Base-by-base conservation (phyloP, 1,140 invertebrate genomes). In the Drosophila nikananu region DNA sequence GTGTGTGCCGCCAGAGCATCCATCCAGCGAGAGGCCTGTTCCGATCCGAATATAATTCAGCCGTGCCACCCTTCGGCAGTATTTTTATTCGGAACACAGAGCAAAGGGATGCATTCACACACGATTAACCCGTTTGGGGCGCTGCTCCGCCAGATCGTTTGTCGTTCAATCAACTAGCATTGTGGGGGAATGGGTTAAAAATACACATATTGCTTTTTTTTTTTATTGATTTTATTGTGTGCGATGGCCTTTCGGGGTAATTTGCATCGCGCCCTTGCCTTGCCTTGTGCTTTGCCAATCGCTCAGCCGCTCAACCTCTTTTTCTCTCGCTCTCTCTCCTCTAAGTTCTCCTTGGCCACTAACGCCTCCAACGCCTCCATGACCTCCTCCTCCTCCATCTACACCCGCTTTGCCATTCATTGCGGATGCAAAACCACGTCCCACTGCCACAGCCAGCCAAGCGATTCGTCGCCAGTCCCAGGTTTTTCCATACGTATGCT, bases 361-460 rank as follows among this genome's bases (percentile, higher is more conserved):
- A 37, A 55, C 32, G 52, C 52, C 52, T 55, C 21, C 35, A 23
- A 3, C 1, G 61, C 66, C 66, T 37, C 12, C 19, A 8, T n/a
- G 27, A n/a, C 23, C 63, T 32, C 7, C 41, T 30, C 19, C 49
- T 32, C 32, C 32, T 10, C 0, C 10, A 35, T 13, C 32, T 35
- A 30, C 41, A n/a, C 12, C 13, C 46, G 7, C 23, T 4, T 44
- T 15, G 25, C 15, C 55, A 46, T 48, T 77, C 42, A 77, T 77
- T 77, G 74, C 63, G 75, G 75, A 77, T 77, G 75, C 75, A 59
- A 62, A 83, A 55, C 81, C 78, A 86, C 82, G 82, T 86, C 70
- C 52, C 55, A 35, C 30, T 10, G 30, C 30, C 30, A 8, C 30
- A 55, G 49, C 25, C 48, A 30, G 35, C 37, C 7, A 44, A 23